phyloP scores from a whole-genome alignment of 2,113 vertebrate genomes.

The Heloderma charlesbogerti region DNA sequence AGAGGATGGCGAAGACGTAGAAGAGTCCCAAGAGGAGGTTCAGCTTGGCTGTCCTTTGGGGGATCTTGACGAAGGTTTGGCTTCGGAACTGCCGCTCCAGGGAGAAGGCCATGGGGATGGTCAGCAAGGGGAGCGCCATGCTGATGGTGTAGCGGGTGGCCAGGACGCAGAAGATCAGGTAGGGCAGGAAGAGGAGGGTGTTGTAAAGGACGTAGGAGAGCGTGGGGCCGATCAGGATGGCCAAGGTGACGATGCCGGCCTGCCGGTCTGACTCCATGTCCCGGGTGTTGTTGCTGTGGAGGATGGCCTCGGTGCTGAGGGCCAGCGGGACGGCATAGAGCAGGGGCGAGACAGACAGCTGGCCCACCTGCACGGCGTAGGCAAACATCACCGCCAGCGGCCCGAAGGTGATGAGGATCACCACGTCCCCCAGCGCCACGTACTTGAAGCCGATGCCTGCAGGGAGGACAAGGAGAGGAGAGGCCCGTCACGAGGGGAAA shows the following conservation, averaged over 20 bases:
- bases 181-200: constrained; percentile 89
- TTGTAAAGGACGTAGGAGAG: constrained; percentile 89
- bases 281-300: constrained; percentile 98
- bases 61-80: constrained; percentile 89
- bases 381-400: constrained; percentile 97
- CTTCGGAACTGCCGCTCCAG: constrained; percentile 94
- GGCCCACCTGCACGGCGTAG: constrained; percentile 95
- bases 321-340: constrained; percentile 94
- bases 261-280: constrained; percentile 96
- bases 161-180: constrained; percentile 92
- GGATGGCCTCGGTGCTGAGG: constrained; percentile 95
- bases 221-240: constrained; percentile 93
- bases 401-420: constrained; percentile 98
- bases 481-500: no score
- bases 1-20: constrained; percentile 92
- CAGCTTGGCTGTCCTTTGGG: constrained; percentile 95
- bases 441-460: constrained; percentile 97
- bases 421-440: constrained; percentile 93
- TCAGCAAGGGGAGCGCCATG: constrained; percentile 94
- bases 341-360: constrained; percentile 90
- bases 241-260: constrained; percentile 95
- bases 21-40: constrained; percentile 96
- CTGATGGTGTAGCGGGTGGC: constrained; percentile 94
- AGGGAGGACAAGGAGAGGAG: constrained; percentile 45
- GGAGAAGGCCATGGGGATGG: constrained; percentile 94